Conservation (phyloP, 2,888 invertebrate species). For the Drosophila fungiperda region DNA sequence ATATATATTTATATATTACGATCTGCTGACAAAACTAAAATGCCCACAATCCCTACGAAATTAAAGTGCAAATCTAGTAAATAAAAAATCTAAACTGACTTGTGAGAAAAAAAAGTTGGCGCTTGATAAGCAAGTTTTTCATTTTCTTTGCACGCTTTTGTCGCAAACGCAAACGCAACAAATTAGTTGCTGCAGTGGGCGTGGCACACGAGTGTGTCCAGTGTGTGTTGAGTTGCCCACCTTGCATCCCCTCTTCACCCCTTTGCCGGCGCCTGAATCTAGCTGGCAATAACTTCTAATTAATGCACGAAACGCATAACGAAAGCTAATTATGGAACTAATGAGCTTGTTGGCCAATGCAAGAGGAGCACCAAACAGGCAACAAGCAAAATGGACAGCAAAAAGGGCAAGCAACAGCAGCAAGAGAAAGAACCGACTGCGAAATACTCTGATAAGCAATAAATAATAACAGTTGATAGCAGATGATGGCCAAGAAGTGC, state of each 20-base stretch:
- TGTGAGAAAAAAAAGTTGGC: slow-evolving; percentile 43
- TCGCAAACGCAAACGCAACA: slow-evolving; percentile 22
- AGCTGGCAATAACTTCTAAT: slow-evolving; percentile 77
- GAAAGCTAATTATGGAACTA: slow-evolving; percentile 81
- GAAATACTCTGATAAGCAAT: not conserved
- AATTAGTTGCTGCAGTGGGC: slow-evolving; percentile 50
- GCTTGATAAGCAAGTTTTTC: slow-evolving; percentile 59
- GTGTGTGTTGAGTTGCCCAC: slow-evolving; percentile 49
- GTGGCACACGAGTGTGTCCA: slow-evolving; percentile 30
- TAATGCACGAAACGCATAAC: slow-evolving; percentile 81
- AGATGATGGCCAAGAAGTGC: fast-evolving
- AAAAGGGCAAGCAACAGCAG: slow-evolving; percentile 24
- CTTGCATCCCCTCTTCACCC: not conserved
- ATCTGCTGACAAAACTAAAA: not conserved
- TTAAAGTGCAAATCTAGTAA: not conserved
- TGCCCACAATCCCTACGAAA: not conserved
- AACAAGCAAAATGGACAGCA: slow-evolving; percentile 27
- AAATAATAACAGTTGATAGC: not conserved
- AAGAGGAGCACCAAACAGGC: slow-evolving; percentile 35
- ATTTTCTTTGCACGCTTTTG: slow-evolving; percentile 9
- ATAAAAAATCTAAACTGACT: slow-evolving; percentile 27
- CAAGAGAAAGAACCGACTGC: not conserved
- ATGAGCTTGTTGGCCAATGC: slow-evolving; percentile 79
- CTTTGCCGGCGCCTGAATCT: slow-evolving; percentile 65
- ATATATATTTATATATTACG: not conserved